Percentiles rank a stretch among this genome's conserved stretches.
Conservation (phyloP, 2,888 invertebrate genomes). For the Zaprionus bogoriensis region DNA sequence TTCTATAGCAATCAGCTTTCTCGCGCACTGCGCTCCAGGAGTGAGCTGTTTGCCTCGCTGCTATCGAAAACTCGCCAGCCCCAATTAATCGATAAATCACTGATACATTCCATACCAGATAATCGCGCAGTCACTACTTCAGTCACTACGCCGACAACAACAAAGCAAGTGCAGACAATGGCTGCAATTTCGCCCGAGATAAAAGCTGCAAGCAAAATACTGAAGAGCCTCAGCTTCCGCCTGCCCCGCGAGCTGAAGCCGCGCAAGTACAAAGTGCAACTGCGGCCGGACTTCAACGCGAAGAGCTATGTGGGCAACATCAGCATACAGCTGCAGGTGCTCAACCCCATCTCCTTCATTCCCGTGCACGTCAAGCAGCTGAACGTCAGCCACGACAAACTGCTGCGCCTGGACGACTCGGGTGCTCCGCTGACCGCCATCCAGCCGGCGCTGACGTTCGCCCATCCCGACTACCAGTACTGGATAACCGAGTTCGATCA, state of each 20-base stretch:
- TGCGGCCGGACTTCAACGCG: constrained; percentile 86
- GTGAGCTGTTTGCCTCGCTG: constrained; percentile 21
- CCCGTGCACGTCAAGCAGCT: constrained; percentile 84
- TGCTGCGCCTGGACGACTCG: constrained; percentile 72
- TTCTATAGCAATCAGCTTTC: constrained; percentile 35
- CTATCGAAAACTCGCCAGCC: background rate
- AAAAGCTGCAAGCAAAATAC: constrained; percentile 77
- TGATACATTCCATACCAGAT: constrained; percentile 38
- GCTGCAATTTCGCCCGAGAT: constrained; percentile 61
- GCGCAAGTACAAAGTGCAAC: constrained; percentile 86
- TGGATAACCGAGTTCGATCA: constrained; percentile 82
- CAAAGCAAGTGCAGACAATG: constrained; percentile 31
- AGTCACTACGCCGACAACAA: constrained; percentile 50
- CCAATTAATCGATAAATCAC: constrained; percentile 10
- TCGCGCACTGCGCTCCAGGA: background rate
- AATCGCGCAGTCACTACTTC: constrained; percentile 49
- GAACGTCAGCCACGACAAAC: constrained; percentile 83
- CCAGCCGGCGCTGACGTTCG: constrained; percentile 71
- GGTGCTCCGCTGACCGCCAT: constrained; percentile 59
- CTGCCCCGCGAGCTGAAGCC: constrained; percentile 86
- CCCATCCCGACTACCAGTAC: constrained; percentile 79
- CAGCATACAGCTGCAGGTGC: constrained; percentile 84
- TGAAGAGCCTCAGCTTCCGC: constrained; percentile 83
- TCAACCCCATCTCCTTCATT: constrained; percentile 82
- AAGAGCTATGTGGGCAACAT: constrained; percentile 86